Base-by-base conservation (phyloP, 2,888 invertebrate genomes). In the Nesidiocoris tenuis region DNA sequence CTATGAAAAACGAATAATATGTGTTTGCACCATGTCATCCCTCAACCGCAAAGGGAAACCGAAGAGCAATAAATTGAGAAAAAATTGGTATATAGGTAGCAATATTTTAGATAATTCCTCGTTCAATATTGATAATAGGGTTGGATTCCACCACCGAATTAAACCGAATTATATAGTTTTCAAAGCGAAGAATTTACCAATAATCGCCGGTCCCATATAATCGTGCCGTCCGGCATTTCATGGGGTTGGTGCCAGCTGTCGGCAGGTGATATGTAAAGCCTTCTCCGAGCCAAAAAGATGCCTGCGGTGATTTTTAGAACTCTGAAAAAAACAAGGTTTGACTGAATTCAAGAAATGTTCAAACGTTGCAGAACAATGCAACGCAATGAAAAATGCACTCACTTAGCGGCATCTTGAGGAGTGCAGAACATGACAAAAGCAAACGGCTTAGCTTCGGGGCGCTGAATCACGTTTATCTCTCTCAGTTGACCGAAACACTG, bases 241-340 rank as follows among this genome's bases (percentile, higher is more conserved):
- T 72, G 17, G 0, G 89, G 88, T 81, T 89, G 89, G 81, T 88
- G 88, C 88, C 88, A 88, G 75, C 87, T 87, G 81, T 89, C 87
- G 0, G 88, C 89, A 0, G 88, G 86, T 0, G 85, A 85, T 74
- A 87, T 86, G 79, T 84, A 84, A 61, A 89, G 82, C 18, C 72
- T 70, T 24, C 19, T 70, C 25, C 59, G 17, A 21, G 5, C 39
- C 39, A 39, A 39, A 3, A 39, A 39, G 39, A 39, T 12, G 5
- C 39, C 12, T 7, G 12, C 39, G 12, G 12, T 39, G 12, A 39
- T 39, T 39, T 39, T 3, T 7, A 39, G 39, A 39, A 39, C n/a
- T n/a, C n/a, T n/a, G n/a, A n/a, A n/a, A n/a, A n/a, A n/a, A n/a
- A n/a, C n/a, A n/a, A n/a, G n/a, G n/a, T n/a, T n/a, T n/a, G n/a